Evolutionary conservation across 2,888 invertebrate species (phyloP).

Genomic region (Prenolepis imparis): DNA sequence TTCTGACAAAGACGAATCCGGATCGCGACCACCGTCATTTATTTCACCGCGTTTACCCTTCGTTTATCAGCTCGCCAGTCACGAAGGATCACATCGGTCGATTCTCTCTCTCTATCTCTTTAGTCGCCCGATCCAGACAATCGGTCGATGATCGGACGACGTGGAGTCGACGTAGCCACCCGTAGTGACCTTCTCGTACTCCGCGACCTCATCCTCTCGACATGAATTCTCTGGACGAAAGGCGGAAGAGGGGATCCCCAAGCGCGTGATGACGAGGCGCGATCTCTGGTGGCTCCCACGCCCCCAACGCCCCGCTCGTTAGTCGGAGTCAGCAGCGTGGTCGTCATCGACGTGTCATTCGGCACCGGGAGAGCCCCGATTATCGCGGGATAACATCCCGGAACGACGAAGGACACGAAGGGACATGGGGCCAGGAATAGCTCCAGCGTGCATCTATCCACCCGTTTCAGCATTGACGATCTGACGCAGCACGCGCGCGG

Average conservation of each 20-base stretch:
- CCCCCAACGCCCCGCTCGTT: conserved; percentile 86
- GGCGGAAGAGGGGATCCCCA: conserved; percentile 58
- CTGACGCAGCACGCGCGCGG: conserved; percentile 81
- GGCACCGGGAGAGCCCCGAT: conserved; percentile 77
- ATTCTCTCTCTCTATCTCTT: background rate
- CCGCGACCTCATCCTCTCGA: conserved; percentile 61
- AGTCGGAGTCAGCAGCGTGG: conserved; percentile 86
- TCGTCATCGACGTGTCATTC: conserved; percentile 86
- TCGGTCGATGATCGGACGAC: conserved; percentile 47
- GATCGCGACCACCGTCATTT: conserved; percentile 40
- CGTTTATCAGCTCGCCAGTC: conserved; percentile 47
- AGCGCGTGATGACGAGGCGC: conserved; percentile 85
- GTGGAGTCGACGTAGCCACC: conserved; percentile 45
- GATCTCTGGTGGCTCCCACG: conserved; percentile 84
- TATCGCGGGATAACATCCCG: conserved; percentile 59
- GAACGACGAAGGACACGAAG: conserved; percentile 67
- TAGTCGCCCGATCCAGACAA: conserved; percentile 21
- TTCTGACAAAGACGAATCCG: conserved; percentile 51
- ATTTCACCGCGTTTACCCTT: conserved; percentile 48
- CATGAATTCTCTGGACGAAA: conserved; percentile 56
- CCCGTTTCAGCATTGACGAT: conserved; percentile 76
- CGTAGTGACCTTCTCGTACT: conserved; percentile 56
- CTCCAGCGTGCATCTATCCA: conserved; percentile 63
- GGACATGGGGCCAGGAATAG: conserved; percentile 58
- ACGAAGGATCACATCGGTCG: conserved; percentile 40